A percentile compares a stretch with the other conserved stretches of the same genome.
phyloP scores from a whole-genome alignment of 2,113 vertebrate genomes.

The Serinus canaria region DNA sequence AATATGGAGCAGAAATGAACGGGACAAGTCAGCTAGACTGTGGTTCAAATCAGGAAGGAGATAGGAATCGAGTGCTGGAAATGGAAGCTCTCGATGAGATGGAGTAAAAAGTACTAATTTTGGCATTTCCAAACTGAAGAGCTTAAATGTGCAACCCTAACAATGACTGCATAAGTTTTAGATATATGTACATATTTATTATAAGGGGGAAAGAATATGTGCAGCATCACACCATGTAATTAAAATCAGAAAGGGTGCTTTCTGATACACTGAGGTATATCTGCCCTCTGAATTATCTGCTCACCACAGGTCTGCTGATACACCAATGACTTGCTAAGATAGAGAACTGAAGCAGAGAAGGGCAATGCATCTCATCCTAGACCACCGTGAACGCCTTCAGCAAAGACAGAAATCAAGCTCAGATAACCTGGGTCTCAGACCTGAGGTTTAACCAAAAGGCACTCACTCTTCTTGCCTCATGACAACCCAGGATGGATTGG shows the following conservation, averaged over 20 bases:
- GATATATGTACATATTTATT: not conserved
- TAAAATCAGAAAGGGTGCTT: not conserved
- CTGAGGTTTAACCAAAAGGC: not conserved
- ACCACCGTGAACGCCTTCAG: not conserved
- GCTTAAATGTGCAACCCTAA: not conserved
- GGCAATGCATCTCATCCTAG: not conserved
- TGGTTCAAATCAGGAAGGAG: not conserved
- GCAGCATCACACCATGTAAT: not conserved
- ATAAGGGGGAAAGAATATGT: not conserved
- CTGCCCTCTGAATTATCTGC: not conserved
- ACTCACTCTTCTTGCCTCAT: not conserved
- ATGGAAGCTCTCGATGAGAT: not conserved
- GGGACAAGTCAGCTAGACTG: not conserved
- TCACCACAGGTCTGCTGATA: not conserved
- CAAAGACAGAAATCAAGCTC: not conserved
- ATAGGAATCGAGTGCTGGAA: not conserved
- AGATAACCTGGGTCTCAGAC: not conserved
- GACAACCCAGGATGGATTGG: not conserved
- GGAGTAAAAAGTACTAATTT: not conserved
- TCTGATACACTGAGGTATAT: not conserved
- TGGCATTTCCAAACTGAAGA: not conserved
- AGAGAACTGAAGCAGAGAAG: not conserved
- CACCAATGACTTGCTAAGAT: not conserved
- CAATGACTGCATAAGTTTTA: not conserved
- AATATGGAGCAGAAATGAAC: not conserved